Evolutionary conservation across 1,140 invertebrate species (phyloP).

Genomic region (Cheumatopsyche charites): DNA sequence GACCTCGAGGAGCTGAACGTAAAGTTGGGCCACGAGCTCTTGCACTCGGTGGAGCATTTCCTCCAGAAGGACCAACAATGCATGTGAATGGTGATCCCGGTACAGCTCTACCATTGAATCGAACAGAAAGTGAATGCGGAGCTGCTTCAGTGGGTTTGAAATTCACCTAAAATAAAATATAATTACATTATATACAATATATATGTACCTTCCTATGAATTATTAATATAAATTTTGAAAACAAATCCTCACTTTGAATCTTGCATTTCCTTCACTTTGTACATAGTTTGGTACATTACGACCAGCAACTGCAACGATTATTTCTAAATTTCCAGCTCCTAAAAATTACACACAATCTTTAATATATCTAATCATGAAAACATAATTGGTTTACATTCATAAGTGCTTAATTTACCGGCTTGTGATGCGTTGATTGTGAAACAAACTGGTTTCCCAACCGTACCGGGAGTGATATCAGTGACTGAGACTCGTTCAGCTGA

Average conservation of each 20-base stretch:
- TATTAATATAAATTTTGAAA: slow-evolving; percentile 1
- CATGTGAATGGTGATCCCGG: slow-evolving; percentile 91
- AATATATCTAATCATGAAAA: slow-evolving; percentile 27
- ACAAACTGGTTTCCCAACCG: slow-evolving; percentile 89
- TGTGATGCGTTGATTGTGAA: slow-evolving; percentile 85
- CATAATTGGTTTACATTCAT: neutral
- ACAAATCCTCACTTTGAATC: slow-evolving; percentile 69
- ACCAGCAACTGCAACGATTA: slow-evolving; percentile 96
- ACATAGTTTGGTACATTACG: slow-evolving; percentile 99
- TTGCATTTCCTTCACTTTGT: slow-evolving; percentile 95
- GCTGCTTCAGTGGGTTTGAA: slow-evolving; percentile 95
- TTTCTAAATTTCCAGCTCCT: slow-evolving; percentile 95
- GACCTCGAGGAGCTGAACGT: slow-evolving; percentile 64
- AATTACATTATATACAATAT: neutral
- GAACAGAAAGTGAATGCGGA: slow-evolving; percentile 85
- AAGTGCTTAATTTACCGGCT: slow-evolving; percentile 59
- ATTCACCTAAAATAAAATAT: slow-evolving; percentile 73
- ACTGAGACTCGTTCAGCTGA: slow-evolving; percentile 90
- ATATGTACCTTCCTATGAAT: no score
- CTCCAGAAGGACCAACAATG: slow-evolving; percentile 62
- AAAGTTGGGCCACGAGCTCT: slow-evolving; percentile 65
- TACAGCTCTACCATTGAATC: slow-evolving; percentile 95
- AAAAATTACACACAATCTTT: no score
- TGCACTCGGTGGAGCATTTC: slow-evolving; percentile 50
- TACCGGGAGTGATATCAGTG: slow-evolving; percentile 86